These are phyloP conservation scores for Arctopsyche grandis DNA, from an alignment of 1,140 invertebrate species.

Conservation along the genomic window DNA sequence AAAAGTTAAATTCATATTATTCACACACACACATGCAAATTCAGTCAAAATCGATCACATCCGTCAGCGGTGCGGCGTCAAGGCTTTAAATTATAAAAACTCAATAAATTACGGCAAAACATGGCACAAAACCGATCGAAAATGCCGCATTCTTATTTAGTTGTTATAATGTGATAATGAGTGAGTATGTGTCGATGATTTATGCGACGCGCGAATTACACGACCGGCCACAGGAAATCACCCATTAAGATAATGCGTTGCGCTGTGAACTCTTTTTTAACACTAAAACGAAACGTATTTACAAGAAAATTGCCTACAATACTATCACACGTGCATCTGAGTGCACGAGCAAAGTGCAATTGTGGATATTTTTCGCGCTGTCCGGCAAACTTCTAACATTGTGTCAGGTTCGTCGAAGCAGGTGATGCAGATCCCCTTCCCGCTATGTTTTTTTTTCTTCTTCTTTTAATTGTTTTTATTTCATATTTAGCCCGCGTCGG, in stretches of 20 bases:
- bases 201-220: slow-evolving; percentile 22
- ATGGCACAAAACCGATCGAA: background rate
- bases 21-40: slow-evolving; percentile 11
- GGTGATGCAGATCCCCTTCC: background rate
- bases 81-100: slow-evolving; percentile 6
- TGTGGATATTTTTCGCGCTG: too few species aligned
- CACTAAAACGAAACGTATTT: background rate
- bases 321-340: background rate
- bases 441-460: background rate
- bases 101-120: background rate
- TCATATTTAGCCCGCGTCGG: background rate
- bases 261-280: background rate
- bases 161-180: slow-evolving; percentile 31
- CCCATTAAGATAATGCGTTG: slow-evolving; percentile 10
- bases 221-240: background rate
- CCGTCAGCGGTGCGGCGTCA: background rate
- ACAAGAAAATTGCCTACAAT: background rate
- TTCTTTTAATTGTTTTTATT: background rate
- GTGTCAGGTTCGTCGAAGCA: background rate
- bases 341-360: background rate
- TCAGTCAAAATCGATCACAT: background rate
- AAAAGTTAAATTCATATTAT: too few species aligned
- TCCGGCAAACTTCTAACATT: too few species aligned
- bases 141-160: slow-evolving; percentile 19
- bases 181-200: slow-evolving; percentile 16